phyloP scores from a whole-genome alignment of 1,140 invertebrate genomes.

The Musca vetustissima region DNA sequence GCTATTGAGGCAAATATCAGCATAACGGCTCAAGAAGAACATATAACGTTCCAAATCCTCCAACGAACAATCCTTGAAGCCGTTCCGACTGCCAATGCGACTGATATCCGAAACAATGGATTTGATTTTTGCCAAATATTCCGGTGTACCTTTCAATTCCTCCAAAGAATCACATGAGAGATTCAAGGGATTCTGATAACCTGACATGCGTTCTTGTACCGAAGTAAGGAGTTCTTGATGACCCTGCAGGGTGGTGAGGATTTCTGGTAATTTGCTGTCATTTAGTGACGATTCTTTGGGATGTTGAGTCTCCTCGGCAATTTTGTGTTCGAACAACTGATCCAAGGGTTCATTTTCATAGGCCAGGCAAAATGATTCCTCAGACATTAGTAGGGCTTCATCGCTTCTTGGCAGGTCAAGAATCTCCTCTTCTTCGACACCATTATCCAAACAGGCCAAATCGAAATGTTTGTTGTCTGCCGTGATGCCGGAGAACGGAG shows the following conservation, averaged over 20 bases:
- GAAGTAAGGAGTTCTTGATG: conserved; percentile 36
- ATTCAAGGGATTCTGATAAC: conserved; percentile 35
- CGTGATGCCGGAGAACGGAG: conserved; percentile 26
- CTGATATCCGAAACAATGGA: conserved; percentile 38
- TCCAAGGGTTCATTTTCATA: conserved; percentile 46
- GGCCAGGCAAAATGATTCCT: conserved; percentile 37
- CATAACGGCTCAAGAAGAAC: conserved; percentile 46
- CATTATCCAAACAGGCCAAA: conserved; percentile 10
- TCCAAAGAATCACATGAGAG: conserved; percentile 33
- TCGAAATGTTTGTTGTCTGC: conserved; percentile 27
- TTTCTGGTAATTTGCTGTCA: conserved; percentile 31
- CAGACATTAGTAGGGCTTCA: neutral
- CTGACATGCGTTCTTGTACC: conserved; percentile 38
- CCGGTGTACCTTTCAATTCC: conserved; percentile 36
- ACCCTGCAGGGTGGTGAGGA: conserved; percentile 36
- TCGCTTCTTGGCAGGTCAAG: neutral
- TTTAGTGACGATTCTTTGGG: neutral
- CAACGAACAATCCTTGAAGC: conserved; percentile 40
- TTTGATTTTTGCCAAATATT: conserved; percentile 38
- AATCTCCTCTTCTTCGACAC: too few species aligned
- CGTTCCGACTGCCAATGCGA: conserved; percentile 37
- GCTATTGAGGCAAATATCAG: conserved; percentile 43
- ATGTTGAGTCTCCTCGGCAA: neutral
- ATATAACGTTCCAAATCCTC: conserved; percentile 47
- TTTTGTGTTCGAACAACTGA: conserved; percentile 40